These are phyloP conservation scores for Scaptomyza caliginosa DNA, from an alignment of 2,888 invertebrate genomes.

Conservation along the genomic window DNA sequence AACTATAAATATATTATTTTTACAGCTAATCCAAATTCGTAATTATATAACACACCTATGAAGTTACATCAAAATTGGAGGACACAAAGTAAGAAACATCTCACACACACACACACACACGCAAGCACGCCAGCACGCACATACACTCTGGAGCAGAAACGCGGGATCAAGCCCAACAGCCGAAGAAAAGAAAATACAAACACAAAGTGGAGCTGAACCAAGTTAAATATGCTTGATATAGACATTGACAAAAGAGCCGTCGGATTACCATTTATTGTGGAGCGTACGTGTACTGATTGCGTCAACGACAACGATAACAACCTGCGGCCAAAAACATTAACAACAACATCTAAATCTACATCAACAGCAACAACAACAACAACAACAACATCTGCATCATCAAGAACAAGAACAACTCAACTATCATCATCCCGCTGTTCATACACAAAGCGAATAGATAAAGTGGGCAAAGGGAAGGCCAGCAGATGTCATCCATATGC, in stretches of 20 bases:
- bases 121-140: no score
- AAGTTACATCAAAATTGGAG: constrained; percentile 32
- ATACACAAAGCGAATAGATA: constrained; percentile 10
- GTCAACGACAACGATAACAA: constrained; percentile 32
- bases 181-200: constrained; percentile 25
- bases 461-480: constrained; percentile 13
- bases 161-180: constrained; percentile 7
- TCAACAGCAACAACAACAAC: constrained; percentile 7
- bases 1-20: background rate
- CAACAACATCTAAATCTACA: constrained; percentile 11
- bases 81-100: constrained; percentile 6
- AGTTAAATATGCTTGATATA: constrained; percentile 65
- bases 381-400: constrained; percentile 12
- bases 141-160: background rate
- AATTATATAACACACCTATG: constrained; percentile 20
- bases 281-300: constrained; percentile 51
- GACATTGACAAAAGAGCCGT: constrained; percentile 45
- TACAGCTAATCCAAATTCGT: constrained; percentile 39
- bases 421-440: constrained; percentile 12
- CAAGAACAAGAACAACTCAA: background rate
- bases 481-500: constrained; percentile 49
- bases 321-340: constrained; percentile 19
- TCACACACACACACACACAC: constrained; percentile 4
- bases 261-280: constrained; percentile 52
- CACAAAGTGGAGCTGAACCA: constrained; percentile 20